Conservation (phyloP, 2,797 vertebrate species). For the Pseudomugil tenellus region DNA sequence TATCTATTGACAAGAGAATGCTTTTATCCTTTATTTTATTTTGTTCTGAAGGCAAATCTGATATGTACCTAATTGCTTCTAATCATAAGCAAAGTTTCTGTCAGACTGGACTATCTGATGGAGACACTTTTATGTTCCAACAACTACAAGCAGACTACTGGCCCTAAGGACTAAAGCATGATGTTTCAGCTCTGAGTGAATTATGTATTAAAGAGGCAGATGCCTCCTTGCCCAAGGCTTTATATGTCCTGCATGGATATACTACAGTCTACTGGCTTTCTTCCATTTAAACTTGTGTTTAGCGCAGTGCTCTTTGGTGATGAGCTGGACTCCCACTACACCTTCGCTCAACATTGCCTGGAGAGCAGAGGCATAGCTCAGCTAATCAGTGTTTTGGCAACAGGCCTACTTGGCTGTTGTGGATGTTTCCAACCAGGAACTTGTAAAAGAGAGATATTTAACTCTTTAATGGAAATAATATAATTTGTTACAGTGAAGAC, state of each 20-base stretch:
- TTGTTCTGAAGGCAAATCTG: slow-evolving; percentile 1
- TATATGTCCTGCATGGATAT: slow-evolving; percentile 75
- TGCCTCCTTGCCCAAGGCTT: slow-evolving; percentile 79
- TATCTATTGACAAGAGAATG: not conserved
- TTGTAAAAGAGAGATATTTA: slow-evolving; percentile 67
- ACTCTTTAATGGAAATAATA: slow-evolving; percentile 51
- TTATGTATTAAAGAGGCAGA: slow-evolving; percentile 81
- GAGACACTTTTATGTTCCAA: slow-evolving; percentile 70
- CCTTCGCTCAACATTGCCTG: slow-evolving; percentile 66
- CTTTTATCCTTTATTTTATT: slow-evolving; percentile 1
- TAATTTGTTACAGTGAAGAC: slow-evolving; percentile 49
- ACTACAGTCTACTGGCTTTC: slow-evolving; percentile 76
- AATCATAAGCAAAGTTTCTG: slow-evolving; percentile 20
- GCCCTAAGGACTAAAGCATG: slow-evolving; percentile 67
- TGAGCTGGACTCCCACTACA: slow-evolving; percentile 73
- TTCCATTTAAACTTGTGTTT: slow-evolving; percentile 81
- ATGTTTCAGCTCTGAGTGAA: slow-evolving; percentile 77
- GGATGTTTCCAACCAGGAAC: slow-evolving; percentile 67
- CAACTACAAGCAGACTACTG: slow-evolving; percentile 58
- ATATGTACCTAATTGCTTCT: slow-evolving; percentile 16
- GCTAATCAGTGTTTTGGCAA: slow-evolving; percentile 80
- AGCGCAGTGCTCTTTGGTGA: slow-evolving; percentile 75
- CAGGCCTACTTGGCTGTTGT: slow-evolving; percentile 68
- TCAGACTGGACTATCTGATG: slow-evolving; percentile 61
- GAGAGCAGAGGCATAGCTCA: slow-evolving; percentile 72